phyloP scores from a whole-genome alignment of 2,797 vertebrate genomes.

The Petrocephalus schoutedeni region DNA sequence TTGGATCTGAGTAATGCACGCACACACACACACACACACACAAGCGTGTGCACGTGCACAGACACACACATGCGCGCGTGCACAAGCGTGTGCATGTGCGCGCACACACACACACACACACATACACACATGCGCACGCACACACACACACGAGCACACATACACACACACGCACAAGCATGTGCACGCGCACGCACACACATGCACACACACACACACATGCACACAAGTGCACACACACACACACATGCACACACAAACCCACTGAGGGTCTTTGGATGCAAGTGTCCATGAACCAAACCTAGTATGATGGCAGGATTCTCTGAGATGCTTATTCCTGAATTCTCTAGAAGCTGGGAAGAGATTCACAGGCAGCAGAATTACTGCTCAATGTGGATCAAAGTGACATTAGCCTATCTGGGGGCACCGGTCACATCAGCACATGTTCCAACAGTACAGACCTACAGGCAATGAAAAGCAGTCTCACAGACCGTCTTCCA shows the following conservation, averaged over 20 bases:
- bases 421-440: not conserved
- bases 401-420: not conserved
- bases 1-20: not conserved
- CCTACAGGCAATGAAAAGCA: not conserved
- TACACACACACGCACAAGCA: not conserved
- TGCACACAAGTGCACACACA: not conserved
- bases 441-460: not conserved
- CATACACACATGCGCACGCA: not conserved
- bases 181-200: too few relatives aligned
- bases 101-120: not conserved
- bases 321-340: not conserved
- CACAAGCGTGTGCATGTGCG: too few relatives aligned
- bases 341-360: not conserved
- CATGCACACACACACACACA: not conserved
- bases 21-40: not conserved
- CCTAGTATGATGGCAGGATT: not conserved
- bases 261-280: not conserved
- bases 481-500: not conserved
- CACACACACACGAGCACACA: not conserved
- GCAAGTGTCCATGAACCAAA: not conserved
- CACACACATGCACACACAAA: not conserved
- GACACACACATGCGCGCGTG: too few relatives aligned
- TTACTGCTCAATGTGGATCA: not conserved
- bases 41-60: not conserved
- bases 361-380: not conserved